Conservation (phyloP, 2,113 vertebrate genomes). For the Emberiza fucata region DNA sequence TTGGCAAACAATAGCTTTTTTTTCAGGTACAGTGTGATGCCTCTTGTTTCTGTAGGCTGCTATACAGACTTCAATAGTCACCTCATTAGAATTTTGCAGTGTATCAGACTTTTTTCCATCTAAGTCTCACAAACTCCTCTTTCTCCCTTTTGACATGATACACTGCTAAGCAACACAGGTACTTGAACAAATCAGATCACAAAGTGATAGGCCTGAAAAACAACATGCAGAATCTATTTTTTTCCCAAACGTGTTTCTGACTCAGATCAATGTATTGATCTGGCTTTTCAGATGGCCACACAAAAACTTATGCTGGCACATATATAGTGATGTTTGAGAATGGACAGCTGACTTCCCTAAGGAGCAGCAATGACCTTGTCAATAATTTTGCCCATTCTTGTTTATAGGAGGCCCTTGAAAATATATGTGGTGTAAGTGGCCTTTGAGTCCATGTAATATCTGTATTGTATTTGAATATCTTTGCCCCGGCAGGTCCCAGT, state of each 20-base stretch:
- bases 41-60: neutral
- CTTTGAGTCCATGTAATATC: no score
- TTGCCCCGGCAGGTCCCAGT: no score
- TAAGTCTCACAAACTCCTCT: neutral
- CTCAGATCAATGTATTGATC: neutral
- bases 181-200: neutral
- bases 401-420: no score
- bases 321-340: neutral
- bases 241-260: neutral
- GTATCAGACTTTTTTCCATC: neutral
- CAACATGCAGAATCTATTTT: neutral
- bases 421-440: no score
- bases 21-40: neutral
- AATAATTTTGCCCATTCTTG: neutral
- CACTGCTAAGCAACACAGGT: neutral
- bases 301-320: fast-evolving
- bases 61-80: neutral
- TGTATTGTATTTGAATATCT: no score
- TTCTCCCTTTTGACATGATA: neutral
- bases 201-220: neutral
- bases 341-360: neutral
- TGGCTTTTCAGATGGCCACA: neutral
- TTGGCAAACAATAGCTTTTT: neutral
- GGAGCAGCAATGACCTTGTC: neutral
- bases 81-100: neutral